Evolutionary conservation across 2,888 invertebrate genomes (phyloP).

Genomic region (Hydrotaea cyrtoneurina): DNA sequence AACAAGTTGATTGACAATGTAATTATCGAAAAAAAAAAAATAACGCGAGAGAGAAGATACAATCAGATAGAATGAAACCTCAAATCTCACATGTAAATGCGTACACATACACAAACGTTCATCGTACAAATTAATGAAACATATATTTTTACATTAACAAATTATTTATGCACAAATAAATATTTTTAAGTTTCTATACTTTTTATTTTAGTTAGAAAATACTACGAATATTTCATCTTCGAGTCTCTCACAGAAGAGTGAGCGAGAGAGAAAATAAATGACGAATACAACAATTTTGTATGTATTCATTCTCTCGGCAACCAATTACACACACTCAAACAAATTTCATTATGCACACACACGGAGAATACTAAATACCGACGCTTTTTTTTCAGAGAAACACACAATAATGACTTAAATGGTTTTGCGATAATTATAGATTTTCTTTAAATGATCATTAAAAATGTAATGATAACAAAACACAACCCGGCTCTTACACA

Average conservation of each 20-base stretch:
- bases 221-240: conserved; percentile 4
- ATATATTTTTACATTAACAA: background rate
- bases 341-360: conserved; percentile 30
- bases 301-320: conserved; percentile 16
- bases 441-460: conserved; percentile 73
- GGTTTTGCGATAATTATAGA: conserved; percentile 73
- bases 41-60: conserved; percentile 9
- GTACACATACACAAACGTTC: background rate
- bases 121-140: background rate
- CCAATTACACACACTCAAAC: conserved; percentile 28
- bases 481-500: conserved; percentile 55
- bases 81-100: no score
- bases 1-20: conserved; percentile 62
- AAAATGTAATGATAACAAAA: conserved; percentile 67
- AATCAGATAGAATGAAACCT: background rate
- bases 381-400: conserved; percentile 51
- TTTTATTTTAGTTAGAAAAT: conserved; percentile 15
- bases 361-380: conserved; percentile 50
- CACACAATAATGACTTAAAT: conserved; percentile 65
- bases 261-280: background rate
- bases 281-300: conserved; percentile 23
- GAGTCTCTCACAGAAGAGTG: background rate
- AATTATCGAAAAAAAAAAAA: conserved; percentile 35
- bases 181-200: background rate
- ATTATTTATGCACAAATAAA: background rate